Evolutionary conservation across 2,797 vertebrate species (phyloP), one percentile per base, ranked within the genome.

Genomic region (Amphiprion clarkii): DNA sequence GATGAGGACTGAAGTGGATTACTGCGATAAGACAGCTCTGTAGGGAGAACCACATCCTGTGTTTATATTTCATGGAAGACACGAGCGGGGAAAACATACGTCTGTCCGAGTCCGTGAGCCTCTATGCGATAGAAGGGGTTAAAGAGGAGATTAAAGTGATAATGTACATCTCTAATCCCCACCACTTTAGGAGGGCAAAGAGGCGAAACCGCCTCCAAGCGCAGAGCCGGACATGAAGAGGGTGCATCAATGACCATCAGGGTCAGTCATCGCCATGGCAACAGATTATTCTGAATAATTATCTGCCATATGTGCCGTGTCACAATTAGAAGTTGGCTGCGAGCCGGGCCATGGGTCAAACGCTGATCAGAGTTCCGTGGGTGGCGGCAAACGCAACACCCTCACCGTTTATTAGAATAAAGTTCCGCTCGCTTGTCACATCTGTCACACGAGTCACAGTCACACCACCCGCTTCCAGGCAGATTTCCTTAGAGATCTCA

Each of bases 141-240:
- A 89, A 91, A 91, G 87, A 84, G 87, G 86, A 92, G 92, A 93
- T 93, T 93, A 94, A 88, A 90, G 86, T 60, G 85, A 93, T 93
- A 91, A 92, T 92, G 89, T 92, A 87, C 79, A 81, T 84, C 76
- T 81, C 70, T 93, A 94, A 93, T 93, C 92, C 78, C 3, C 57
- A 67, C 85, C 89, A 88, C 87, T 92, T 85, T 84, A 79, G 86
- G 76, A 85, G 88, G 78, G 76, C 71, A 83, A 79, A 88, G 81
- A 86, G 76, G 78, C 39, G n/a, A 83, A 86, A 84, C 70, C 54
- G 69, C 81, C 70, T 83, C 68, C 64, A 79, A 76, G 71, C 71
- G 58, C 54, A 19, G 71, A 71, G 84, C 67, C 0, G 61, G 73
- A 85, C 78, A 74, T 40, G 76, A 75, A 57, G 65, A 31, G 56